Evolutionary conservation across 2,113 vertebrate genomes (phyloP).

Genomic region (Sialia sialis): DNA sequence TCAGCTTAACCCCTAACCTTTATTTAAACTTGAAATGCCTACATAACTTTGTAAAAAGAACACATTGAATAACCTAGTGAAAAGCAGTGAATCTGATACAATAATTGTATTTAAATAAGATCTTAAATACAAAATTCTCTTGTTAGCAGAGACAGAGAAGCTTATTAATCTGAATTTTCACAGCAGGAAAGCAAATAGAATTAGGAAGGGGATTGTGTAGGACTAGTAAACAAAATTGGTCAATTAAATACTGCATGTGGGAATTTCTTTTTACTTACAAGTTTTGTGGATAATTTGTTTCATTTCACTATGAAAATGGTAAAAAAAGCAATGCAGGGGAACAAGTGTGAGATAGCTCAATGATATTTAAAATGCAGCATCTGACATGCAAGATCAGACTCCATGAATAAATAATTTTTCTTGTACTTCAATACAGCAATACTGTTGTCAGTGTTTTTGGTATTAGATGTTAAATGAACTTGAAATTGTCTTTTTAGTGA

Average conservation of each 20-base stretch:
- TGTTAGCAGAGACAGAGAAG: neutral
- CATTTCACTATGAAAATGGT: neutral
- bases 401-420: neutral
- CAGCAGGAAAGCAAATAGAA: neutral
- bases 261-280: neutral
- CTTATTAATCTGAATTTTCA: conserved; percentile 2
- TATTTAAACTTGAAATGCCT: neutral
- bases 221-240: neutral
- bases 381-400: neutral
- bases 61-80: neutral
- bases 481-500: neutral
- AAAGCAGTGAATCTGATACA: neutral
- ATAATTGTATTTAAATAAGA: neutral
- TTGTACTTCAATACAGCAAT: neutral
- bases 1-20: neutral
- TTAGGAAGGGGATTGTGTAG: neutral
- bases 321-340: neutral
- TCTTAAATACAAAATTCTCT: neutral
- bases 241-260: neutral
- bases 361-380: neutral
- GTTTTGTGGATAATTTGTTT: neutral
- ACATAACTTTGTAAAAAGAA: neutral
- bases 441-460: neutral
- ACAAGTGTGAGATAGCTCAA: neutral
- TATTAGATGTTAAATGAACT: neutral